A percentile compares a stretch with the other conserved stretches of the same genome.
phyloP scores from a whole-genome alignment of 2,797 vertebrate genomes.

The Premnoplex brunnescens region DNA sequence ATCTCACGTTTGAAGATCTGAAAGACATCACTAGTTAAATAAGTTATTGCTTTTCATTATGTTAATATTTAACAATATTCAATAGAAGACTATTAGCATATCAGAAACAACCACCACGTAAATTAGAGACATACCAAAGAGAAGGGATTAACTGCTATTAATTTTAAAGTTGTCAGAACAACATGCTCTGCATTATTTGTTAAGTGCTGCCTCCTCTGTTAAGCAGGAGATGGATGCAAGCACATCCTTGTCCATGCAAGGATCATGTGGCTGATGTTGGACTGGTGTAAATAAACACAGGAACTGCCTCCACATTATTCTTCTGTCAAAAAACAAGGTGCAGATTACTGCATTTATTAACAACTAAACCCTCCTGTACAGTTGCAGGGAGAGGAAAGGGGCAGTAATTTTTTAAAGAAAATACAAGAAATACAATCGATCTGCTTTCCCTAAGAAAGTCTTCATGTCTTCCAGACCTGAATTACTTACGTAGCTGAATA shows the following conservation, averaged over 20 bases:
- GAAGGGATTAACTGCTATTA: neutral
- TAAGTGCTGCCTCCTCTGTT: neutral
- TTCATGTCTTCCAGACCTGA: neutral
- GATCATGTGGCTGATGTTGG: neutral
- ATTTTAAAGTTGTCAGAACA: neutral
- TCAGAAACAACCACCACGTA: neutral
- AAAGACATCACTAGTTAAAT: neutral
- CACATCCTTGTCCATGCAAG: neutral
- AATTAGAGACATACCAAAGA: neutral
- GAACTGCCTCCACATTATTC: neutral
- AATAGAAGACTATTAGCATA: neutral
- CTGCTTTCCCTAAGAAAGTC: neutral
- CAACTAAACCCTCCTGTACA: neutral
- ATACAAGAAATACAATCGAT: neutral
- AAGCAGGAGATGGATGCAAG: neutral
- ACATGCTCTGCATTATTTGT: neutral
- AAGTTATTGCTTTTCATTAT: neutral
- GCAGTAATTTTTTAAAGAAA: neutral
- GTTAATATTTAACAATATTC: neutral
- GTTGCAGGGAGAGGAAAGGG: accelerated
- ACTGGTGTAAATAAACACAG: neutral
- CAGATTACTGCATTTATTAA: neutral
- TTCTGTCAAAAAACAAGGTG: neutral
- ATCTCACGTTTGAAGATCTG: neutral
- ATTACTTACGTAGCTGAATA: slow-evolving; percentile 96